Evolutionary conservation across 1,140 invertebrate genomes (phyloP), one percentile per base, ranked within the genome.

Genomic region (Teleogryllus occipitalis): DNA sequence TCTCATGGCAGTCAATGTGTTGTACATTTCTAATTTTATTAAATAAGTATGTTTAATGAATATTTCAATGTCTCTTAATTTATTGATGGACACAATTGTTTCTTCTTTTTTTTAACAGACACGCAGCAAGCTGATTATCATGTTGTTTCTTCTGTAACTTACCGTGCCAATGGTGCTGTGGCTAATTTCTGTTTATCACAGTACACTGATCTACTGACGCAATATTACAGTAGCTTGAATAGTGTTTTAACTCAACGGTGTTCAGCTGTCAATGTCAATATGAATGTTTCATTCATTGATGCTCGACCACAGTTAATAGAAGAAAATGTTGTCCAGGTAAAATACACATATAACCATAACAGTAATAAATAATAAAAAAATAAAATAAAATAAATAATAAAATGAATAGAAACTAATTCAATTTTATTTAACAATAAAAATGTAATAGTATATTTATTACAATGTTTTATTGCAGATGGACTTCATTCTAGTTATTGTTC

Each of bases 51-150:
- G 27, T 72, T 15, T n/a, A 14, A 72, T 72, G n/a, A 72, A 15
- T 72, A 72, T 15, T 72, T 72, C 14, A 72, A 72, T 15, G 65
- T 46, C 7, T 15, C 15, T n/a, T 7, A 47, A 3, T 14, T 21
- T 78, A 54, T 78, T 78, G 18, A 18, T 47, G 75, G 22, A 27
- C 14, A 14, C 15, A 18, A 22, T n/a, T 76, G 22, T 76, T 76
- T 76, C n/a, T 76, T 76, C 80, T 83, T 82, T 81, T 82, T 81
- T 78, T 85, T 87, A 86, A 72, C 82, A 93, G 93, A 97, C 86
- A 97, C 95, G 18, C 94, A 97, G 86, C 95, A 96, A 89, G 96
- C 95, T 14, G 93, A 93, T 80, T 99, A 98, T 83, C 95, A 98
- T 83, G 94, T 98, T 0, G 91, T 94, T 3, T 93, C 96, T 7